Conservation (phyloP, 2,797 vertebrate species). For the Takifugu rubripes region DNA sequence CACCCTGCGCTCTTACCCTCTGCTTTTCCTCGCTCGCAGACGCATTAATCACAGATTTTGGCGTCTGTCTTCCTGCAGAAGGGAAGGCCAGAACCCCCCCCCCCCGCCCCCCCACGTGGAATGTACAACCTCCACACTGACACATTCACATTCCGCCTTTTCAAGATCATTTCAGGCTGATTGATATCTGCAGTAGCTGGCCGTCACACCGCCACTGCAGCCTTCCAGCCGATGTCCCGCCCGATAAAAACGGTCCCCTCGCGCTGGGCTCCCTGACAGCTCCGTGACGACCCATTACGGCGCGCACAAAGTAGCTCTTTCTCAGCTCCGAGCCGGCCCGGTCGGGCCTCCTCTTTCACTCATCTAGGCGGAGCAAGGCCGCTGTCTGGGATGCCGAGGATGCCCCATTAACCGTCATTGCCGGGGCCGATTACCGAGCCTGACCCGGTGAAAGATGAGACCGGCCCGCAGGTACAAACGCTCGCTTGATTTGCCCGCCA, state of each 20-base stretch:
- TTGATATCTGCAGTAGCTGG: constrained; percentile 8
- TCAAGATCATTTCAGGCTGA: constrained; percentile 25
- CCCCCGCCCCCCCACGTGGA: constrained; percentile 26
- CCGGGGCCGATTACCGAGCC: constrained; percentile 60
- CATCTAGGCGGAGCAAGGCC: constrained; percentile 52
- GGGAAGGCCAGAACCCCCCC: neutral
- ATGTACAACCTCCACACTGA: constrained; percentile 28
- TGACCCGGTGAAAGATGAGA: constrained; percentile 61
- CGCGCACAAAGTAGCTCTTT: constrained; percentile 55
- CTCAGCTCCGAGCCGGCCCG: constrained; percentile 42
- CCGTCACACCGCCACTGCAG: constrained; percentile 14
- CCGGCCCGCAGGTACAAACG: constrained; percentile 45
- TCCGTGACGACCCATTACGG: constrained; percentile 54
- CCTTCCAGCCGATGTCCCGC: constrained; percentile 26
- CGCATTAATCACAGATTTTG: constrained; percentile 28
- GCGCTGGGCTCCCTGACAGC: constrained; percentile 40
- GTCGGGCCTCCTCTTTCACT: constrained; percentile 54
- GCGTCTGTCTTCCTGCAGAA: too few species aligned
- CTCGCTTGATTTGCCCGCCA: constrained; percentile 18
- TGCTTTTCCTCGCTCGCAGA: neutral
- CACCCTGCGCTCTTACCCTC: too few species aligned
- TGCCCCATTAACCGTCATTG: constrained; percentile 68
- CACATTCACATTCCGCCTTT: constrained; percentile 33
- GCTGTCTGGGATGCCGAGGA: constrained; percentile 62
- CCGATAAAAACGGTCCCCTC: constrained; percentile 26